A percentile compares a stretch with the other conserved stretches of the same genome.
phyloP scores from a whole-genome alignment of 2,797 vertebrate species.

The Micromesistius poutassou region DNA sequence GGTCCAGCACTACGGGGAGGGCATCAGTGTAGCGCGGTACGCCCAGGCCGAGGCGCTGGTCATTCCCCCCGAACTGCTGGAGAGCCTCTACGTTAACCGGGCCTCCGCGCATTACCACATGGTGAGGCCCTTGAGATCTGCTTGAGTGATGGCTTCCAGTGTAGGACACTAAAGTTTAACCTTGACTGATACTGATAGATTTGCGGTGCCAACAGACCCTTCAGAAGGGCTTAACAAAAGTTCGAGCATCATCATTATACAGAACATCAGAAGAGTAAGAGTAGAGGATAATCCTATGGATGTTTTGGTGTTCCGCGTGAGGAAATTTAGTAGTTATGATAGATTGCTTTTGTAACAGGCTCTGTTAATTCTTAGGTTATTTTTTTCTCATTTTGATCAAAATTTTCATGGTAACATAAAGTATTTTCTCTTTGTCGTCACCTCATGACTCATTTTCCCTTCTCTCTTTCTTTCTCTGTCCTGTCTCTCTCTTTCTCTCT shows the following conservation, averaged over 20 bases:
- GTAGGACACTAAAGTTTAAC: neutral
- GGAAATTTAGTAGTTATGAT: neutral
- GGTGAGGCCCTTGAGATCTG: constrained; percentile 71
- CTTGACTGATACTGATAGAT: neutral
- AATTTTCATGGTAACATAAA: neutral
- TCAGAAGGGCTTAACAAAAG: neutral
- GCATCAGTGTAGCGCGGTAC: constrained; percentile 89
- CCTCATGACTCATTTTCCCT: neutral
- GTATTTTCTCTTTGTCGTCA: neutral
- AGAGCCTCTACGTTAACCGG: constrained; percentile 91
- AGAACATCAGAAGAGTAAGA: neutral
- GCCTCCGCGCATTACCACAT: constrained; percentile 89
- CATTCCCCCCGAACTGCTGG: constrained; percentile 87
- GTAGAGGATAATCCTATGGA: neutral
- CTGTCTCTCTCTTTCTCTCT: neutral
- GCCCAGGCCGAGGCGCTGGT: constrained; percentile 90
- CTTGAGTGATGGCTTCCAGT: neutral
- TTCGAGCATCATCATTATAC: neutral
- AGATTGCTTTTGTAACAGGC: neutral
- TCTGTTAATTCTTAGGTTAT: neutral
- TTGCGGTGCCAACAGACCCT: neutral
- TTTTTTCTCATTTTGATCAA: neutral
- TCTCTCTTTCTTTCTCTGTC: neutral
- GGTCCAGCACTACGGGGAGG: constrained; percentile 88
- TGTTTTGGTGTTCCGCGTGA: neutral